Evolutionary conservation across 2,888 invertebrate genomes (phyloP), one percentile per base, ranked within the genome.

Genomic region (Lomographa bimaculata): DNA sequence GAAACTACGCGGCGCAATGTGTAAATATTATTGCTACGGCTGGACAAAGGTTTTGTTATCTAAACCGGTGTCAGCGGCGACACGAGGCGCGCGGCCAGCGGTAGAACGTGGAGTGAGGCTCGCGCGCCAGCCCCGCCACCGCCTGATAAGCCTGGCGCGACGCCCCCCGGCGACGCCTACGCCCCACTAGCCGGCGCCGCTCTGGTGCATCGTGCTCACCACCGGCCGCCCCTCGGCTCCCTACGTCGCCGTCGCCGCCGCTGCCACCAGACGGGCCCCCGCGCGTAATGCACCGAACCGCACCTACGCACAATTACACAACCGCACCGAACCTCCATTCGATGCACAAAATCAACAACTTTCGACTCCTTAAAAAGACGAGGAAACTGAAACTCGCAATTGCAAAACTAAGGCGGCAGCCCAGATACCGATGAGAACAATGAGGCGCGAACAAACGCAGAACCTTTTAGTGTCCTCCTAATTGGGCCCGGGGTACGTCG

Each of bases 1-100:
- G 77, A 78, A 76, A 79, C 69, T 79, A 76, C 81, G 82, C 84
- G 72, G 70, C 66, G 70, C 78, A 65, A 67, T 60, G 72, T 75
- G 85, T 86, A 82, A 89, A 86, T 87, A 86, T 87, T 85, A 82
- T 74, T 82, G 80, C 73, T 78, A 67, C 75, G 76, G 67, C 84
- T 82, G 86, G 87, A 89, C 89, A 89, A 89, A 89, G 87, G 89
- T 84, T 87, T 84, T 81, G 86, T 86, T 83, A 85, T 84, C 83
- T 80, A 82, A 81, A 81, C 79, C 79, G 72, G 75, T 77, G 81
- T 72, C 78, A 80, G 80, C 64, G 71, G 68, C 79, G 74, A 77
- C 71, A 73, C 81, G 71, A 71, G 68, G 55, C 71, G 81, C 83
- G 72, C 86, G 86, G 78, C 51, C 85, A 79, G 82, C 79, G 85